Percentiles rank a stretch among this genome's conserved stretches.
phyloP scores from a whole-genome alignment of 2,113 vertebrate species.

The Oreochromis aureus region DNA sequence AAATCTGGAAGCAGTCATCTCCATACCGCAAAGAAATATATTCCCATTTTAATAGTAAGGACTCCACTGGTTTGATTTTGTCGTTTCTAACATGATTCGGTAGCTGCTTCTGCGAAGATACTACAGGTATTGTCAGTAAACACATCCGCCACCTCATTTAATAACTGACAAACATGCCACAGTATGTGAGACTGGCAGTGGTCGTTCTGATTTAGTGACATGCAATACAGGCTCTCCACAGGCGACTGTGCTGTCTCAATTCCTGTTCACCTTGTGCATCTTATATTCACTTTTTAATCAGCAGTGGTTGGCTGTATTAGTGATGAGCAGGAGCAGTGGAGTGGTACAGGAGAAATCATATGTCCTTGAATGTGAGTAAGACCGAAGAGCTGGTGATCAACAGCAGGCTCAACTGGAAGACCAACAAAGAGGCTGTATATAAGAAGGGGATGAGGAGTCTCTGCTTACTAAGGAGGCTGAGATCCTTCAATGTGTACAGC shows the following conservation, averaged over 20 bases:
- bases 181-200: not conserved
- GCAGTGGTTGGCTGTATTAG: not conserved
- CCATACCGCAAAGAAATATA: not conserved
- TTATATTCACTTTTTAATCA: not conserved
- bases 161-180: not conserved
- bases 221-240: not conserved
- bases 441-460: not conserved
- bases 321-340: not conserved
- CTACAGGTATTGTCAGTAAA: not conserved
- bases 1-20: not conserved
- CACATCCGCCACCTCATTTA: not conserved
- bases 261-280: not conserved
- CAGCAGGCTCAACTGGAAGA: not conserved
- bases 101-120: not conserved
- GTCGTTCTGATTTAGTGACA: not conserved
- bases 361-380: not conserved
- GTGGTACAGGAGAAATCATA: not conserved
- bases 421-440: not conserved
- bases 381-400: not conserved
- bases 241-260: not conserved
- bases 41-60: not conserved
- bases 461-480: not conserved
- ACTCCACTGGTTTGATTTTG: not conserved
- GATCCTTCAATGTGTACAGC: not conserved
- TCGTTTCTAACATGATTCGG: not conserved